Evolutionary conservation across 2,113 vertebrate species (phyloP).

Genomic region (Sylvilagus bachmani): DNA sequence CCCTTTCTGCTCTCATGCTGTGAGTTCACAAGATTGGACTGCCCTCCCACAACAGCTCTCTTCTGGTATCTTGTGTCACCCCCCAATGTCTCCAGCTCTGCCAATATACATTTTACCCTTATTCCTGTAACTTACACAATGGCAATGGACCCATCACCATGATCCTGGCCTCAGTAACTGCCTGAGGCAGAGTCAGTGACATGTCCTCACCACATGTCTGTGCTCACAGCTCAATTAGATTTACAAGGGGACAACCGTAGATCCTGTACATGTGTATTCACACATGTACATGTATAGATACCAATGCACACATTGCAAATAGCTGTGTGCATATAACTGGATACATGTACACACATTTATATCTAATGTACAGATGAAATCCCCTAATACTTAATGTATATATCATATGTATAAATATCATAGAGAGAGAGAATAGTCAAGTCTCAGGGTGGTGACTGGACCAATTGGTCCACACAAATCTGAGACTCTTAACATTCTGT

Average conservation of each 20-base stretch:
- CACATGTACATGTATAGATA: background rate
- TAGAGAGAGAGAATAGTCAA: background rate
- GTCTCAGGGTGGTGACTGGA: background rate
- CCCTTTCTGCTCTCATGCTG: background rate
- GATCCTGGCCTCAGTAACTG: background rate
- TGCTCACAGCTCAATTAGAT: background rate
- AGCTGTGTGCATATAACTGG: no score
- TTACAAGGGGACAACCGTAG: background rate
- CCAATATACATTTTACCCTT: background rate
- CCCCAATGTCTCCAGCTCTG: background rate
- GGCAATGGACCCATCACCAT: background rate
- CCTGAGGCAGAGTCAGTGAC: background rate
- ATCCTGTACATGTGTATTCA: no score
- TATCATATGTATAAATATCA: fast-evolving
- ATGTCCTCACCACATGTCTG: background rate
- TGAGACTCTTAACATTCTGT: background rate
- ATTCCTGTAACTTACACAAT: background rate
- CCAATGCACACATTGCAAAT: background rate
- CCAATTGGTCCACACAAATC: background rate
- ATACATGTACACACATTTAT: fast-evolving
- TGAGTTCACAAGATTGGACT: background rate
- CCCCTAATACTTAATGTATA: background rate
- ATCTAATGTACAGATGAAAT: no score
- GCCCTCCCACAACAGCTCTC: fast-evolving
- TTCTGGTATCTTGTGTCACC: background rate